Evolutionary conservation across 2,888 invertebrate species (phyloP).

Genomic region (Agrilus cyanescens): DNA sequence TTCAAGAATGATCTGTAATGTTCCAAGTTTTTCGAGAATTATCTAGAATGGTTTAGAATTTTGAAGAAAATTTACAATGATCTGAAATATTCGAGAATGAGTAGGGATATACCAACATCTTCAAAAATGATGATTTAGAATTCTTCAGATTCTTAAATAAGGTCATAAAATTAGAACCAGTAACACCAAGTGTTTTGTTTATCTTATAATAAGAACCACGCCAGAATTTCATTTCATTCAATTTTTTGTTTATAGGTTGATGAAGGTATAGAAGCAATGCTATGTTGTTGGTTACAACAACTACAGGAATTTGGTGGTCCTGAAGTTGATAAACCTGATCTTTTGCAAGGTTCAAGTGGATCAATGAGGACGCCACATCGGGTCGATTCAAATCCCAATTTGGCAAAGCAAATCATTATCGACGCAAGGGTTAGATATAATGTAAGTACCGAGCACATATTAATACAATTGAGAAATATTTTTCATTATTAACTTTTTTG

Average conservation of each 20-base stretch:
- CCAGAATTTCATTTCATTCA: neutral
- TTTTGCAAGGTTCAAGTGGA: slow-evolving; percentile 63
- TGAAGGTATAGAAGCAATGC: slow-evolving; percentile 77
- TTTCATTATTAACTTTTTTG: too few species aligned
- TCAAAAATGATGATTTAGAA: neutral
- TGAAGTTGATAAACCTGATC: slow-evolving; percentile 73
- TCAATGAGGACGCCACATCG: slow-evolving; percentile 44
- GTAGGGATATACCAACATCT: too few species aligned
- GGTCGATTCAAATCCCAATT: slow-evolving; percentile 40
- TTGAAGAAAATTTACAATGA: too few species aligned
- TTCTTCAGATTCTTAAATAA: neutral
- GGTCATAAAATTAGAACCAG: neutral
- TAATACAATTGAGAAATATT: too few species aligned
- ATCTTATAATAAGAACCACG: neutral
- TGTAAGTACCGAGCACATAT: slow-evolving; percentile 47
- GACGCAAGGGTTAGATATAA: slow-evolving; percentile 76
- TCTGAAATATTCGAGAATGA: too few species aligned
- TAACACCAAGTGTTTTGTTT: neutral
- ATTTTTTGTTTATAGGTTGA: slow-evolving; percentile 43
- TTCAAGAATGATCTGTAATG: too few species aligned
- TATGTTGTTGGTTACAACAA: slow-evolving; percentile 75
- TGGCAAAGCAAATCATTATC: slow-evolving; percentile 45
- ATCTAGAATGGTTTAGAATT: too few species aligned
- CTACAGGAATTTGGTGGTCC: slow-evolving; percentile 74
- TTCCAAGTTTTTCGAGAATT: too few species aligned